A percentile compares a stretch with the other conserved stretches of the same genome.
Evolutionary conservation across 2,797 vertebrate genomes (phyloP).

Genomic region (Hypotaenidia philippensis): DNA sequence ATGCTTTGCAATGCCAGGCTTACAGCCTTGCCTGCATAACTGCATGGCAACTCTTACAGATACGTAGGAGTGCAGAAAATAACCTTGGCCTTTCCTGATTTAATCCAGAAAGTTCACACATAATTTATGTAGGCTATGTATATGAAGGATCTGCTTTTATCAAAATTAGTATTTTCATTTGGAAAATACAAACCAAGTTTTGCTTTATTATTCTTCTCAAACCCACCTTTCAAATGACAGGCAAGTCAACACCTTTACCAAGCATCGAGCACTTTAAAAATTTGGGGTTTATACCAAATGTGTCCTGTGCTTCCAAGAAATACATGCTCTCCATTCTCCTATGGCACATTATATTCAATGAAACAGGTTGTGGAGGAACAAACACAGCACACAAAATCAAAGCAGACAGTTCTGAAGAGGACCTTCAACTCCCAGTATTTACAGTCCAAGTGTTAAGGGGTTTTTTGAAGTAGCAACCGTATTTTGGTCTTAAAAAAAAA

Average conservation of each 20-base stretch:
- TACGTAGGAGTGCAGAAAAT: background rate
- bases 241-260: background rate
- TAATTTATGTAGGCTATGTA: background rate
- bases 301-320: background rate
- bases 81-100: background rate
- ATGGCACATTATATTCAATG: background rate
- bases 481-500: background rate
- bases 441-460: background rate
- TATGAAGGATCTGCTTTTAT: background rate
- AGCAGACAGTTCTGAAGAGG: background rate
- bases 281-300: background rate
- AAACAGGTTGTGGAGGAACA: background rate
- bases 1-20: background rate
- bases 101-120: background rate
- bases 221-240: background rate
- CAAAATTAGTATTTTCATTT: background rate
- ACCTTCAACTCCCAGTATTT: background rate
- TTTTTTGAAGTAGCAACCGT: background rate
- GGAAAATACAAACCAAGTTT: background rate
- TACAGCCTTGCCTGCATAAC: background rate
- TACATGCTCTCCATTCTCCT: background rate
- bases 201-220: background rate
- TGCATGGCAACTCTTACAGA: background rate
- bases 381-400: background rate
- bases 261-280: background rate